Percentiles rank a stretch among this genome's conserved stretches.
Evolutionary conservation across 2,797 vertebrate genomes (phyloP).

Genomic region (Acrossocheilus fasciatus): DNA sequence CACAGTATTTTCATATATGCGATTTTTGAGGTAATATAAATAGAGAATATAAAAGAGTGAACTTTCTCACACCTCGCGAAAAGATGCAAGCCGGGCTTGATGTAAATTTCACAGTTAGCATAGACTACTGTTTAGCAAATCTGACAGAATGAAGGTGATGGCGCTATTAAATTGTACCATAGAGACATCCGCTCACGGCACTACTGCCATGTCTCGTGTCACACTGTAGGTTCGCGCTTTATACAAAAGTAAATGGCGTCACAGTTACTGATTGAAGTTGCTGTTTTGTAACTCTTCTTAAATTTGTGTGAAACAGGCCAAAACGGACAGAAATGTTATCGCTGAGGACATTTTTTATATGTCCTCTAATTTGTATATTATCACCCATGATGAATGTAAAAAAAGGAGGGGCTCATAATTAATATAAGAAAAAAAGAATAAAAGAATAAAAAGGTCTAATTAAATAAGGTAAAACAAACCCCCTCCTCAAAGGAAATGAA

Average conservation of each 20-base stretch:
- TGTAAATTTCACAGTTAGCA: neutral
- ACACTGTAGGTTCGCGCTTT: neutral
- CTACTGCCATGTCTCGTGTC: neutral
- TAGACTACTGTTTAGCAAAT: neutral
- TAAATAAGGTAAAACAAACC: slow-evolving; percentile 25
- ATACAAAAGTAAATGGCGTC: neutral
- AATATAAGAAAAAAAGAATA: neutral
- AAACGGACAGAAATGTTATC: neutral
- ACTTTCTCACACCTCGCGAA: neutral
- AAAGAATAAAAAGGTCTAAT: neutral
- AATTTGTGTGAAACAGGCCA: neutral
- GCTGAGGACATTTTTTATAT: neutral
- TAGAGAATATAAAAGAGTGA: neutral
- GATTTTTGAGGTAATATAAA: neutral
- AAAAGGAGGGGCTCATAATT: slow-evolving; percentile 31
- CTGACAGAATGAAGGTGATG: neutral
- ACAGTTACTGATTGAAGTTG: neutral
- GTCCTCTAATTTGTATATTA: neutral
- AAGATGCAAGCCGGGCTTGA: neutral
- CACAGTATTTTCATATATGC: neutral
- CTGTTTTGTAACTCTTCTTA: neutral
- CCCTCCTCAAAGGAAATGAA: slow-evolving; percentile 43
- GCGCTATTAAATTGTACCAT: neutral
- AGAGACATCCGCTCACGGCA: neutral
- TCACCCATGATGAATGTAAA: slow-evolving; percentile 30